Conservation (phyloP, 2,888 invertebrate species). For the Andrena chrysosceles region DNA sequence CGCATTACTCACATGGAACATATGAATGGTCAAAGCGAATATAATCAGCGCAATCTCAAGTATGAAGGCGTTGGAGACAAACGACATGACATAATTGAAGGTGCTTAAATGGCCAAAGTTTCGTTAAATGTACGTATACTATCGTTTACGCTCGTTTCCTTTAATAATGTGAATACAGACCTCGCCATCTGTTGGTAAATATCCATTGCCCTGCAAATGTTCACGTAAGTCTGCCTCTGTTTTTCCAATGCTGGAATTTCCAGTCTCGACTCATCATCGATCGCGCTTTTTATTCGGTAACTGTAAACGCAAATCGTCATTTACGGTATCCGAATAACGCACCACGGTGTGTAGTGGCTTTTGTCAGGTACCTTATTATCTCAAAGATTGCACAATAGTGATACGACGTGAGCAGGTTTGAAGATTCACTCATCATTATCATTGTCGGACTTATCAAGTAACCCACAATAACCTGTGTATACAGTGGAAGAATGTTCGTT, state of each 20-base stretch:
- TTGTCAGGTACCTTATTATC: not conserved
- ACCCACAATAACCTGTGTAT: not conserved
- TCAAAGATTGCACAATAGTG: not conserved
- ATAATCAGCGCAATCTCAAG: not conserved
- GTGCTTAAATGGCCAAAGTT: not conserved
- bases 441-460: not conserved
- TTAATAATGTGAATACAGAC: not conserved
- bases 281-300: not conserved
- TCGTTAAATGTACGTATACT: not conserved
- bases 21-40: not conserved
- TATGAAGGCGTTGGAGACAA: not conserved
- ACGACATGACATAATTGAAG: not conserved
- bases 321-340: not conserved
- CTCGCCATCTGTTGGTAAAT: not conserved
- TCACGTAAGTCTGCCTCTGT: not conserved
- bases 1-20: not conserved
- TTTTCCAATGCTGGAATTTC: not conserved
- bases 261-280: not conserved
- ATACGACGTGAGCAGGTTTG: not conserved
- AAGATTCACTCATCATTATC: not conserved
- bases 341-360: no score
- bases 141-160: not conserved
- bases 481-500: not conserved
- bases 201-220: constrained; percentile 9
- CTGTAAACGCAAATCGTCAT: not conserved